These are phyloP conservation scores for Cephus pulcher DNA, from an alignment of 2,888 invertebrate genomes.

Conservation along the genomic window DNA sequence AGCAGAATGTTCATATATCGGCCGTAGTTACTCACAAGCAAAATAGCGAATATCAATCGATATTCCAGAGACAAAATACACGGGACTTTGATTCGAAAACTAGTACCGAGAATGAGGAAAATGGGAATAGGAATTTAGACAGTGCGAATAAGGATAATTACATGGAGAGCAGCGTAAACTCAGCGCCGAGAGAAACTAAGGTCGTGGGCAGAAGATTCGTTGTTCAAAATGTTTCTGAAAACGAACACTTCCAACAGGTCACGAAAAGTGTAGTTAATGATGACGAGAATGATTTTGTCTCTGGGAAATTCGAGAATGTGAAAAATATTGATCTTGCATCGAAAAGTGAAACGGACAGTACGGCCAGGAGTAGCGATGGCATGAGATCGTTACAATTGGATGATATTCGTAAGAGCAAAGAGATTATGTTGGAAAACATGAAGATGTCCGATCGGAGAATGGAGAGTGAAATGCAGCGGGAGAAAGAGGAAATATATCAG, in stretches of 20 bases:
- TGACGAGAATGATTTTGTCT: conserved; percentile 38
- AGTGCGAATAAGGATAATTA: conserved; percentile 21
- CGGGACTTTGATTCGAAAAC: background rate
- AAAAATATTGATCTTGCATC: conserved; percentile 58
- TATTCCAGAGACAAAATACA: background rate
- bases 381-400: conserved; percentile 38
- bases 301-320: conserved; percentile 49
- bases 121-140: conserved; percentile 4
- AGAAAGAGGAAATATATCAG: conserved; percentile 35
- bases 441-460: conserved; percentile 32
- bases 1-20: conserved; percentile 34
- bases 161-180: conserved; percentile 17
- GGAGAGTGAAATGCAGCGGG: conserved; percentile 32
- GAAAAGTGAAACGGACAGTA: conserved; percentile 52
- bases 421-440: conserved; percentile 49
- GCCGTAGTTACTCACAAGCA: conserved; percentile 11
- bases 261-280: conserved; percentile 37
- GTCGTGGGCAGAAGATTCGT: conserved; percentile 56
- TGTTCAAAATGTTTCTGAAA: conserved; percentile 60
- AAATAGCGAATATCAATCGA: background rate
- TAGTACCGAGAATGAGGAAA: background rate
- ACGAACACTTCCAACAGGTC: conserved; percentile 54
- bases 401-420: conserved; percentile 45
- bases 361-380: conserved; percentile 32
- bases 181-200: conserved; percentile 33